phyloP scores from a whole-genome alignment of 92 coral and sea anemone species.

The Actinernus sp. region DNA sequence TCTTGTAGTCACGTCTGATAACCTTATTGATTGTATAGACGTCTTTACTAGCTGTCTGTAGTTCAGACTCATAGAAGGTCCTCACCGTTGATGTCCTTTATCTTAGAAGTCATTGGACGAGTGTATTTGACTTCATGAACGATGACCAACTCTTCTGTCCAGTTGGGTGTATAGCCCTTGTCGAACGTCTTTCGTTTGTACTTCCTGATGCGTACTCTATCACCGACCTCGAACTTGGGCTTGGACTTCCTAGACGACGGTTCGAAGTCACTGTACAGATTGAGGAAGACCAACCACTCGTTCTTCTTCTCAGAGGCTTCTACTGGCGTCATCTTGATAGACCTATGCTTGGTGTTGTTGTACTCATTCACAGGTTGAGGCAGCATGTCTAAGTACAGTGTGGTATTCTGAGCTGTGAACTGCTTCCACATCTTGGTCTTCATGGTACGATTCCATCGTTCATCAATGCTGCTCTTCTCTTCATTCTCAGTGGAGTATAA shows the following conservation, averaged over 20 bases:
- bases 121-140: not conserved
- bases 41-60: not conserved
- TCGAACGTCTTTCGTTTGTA: not conserved
- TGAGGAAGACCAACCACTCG: constrained; percentile 10
- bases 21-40: not conserved
- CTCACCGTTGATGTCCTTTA: not conserved
- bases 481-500: constrained; percentile 30
- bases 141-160: constrained; percentile 1
- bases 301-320: constrained; percentile 14
- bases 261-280: constrained; percentile 11
- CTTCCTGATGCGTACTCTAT: not conserved
- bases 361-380: constrained; percentile 12
- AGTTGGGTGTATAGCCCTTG: constrained; percentile 16
- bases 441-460: constrained; percentile 35
- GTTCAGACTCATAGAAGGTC: not conserved
- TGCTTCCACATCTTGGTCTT: constrained; percentile 36
- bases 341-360: too few species aligned
- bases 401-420: constrained; percentile 26
- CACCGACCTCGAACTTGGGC: constrained; percentile 16
- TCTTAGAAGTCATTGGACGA: not conserved
- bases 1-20: not conserved
- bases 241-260: not conserved
- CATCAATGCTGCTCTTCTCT: constrained; percentile 2
- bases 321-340: constrained; percentile 17
- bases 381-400: constrained; percentile 5